Conservation (phyloP, 2,797 vertebrate genomes). For the Choloepus didactylus region DNA sequence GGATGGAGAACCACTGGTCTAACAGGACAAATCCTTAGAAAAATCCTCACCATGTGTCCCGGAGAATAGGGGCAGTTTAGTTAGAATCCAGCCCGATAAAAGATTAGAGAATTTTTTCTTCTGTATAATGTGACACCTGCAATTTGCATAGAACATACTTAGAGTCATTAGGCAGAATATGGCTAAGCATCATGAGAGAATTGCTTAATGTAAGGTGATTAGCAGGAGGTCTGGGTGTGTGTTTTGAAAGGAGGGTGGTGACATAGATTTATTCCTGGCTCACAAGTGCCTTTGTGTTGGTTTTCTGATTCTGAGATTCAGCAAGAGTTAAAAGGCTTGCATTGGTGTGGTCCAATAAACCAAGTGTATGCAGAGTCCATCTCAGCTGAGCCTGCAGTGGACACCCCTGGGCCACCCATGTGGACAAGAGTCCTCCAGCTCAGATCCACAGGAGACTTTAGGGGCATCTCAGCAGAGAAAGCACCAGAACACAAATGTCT, state of each 20-base stretch:
- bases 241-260: neutral
- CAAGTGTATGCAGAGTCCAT: neutral
- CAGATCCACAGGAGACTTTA: neutral
- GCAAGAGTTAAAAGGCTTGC: neutral
- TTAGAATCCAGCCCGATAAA: neutral
- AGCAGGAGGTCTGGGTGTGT: neutral
- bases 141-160: conserved; percentile 12
- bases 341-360: neutral
- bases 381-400: neutral
- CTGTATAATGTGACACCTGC: neutral
- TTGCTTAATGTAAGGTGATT: neutral
- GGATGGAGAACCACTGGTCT: neutral
- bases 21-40: neutral
- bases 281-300: neutral
- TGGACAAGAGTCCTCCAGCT: neutral
- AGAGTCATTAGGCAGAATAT: conserved; percentile 32
- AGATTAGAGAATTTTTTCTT: neutral
- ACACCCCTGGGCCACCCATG: rapidly evolving
- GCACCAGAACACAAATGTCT: neutral
- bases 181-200: neutral
- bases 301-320: neutral
- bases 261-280: neutral
- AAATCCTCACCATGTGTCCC: neutral
- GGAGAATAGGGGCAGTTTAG: neutral
- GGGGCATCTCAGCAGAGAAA: neutral